Conservation (phyloP, 1,140 invertebrate genomes). For the Gryon sp. region DNA sequence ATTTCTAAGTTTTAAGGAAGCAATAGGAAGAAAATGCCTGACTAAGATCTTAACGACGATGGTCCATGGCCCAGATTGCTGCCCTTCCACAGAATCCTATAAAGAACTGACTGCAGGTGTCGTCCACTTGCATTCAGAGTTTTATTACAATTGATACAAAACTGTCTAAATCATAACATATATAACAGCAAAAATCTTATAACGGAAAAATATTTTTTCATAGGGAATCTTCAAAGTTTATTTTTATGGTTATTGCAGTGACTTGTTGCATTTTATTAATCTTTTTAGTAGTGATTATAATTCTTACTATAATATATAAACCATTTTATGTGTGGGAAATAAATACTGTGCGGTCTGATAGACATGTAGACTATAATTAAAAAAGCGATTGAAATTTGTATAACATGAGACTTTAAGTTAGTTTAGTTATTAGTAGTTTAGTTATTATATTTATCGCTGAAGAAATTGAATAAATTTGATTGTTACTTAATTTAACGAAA, state of each 20-base stretch:
- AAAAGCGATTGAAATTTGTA: background rate
- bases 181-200: too few relatives aligned
- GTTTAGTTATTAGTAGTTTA: slow-evolving; percentile 11
- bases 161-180: too few relatives aligned
- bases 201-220: too few relatives aligned
- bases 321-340: slow-evolving; percentile 69
- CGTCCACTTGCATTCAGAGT: slow-evolving; percentile 63
- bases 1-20: slow-evolving; percentile 67
- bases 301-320: slow-evolving; percentile 67
- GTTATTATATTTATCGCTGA: too few relatives aligned
- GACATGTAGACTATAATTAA: slow-evolving; percentile 6
- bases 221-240: too few relatives aligned
- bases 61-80: slow-evolving; percentile 77
- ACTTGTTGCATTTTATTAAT: slow-evolving; percentile 66
- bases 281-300: slow-evolving; percentile 60
- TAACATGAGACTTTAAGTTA: background rate
- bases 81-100: slow-evolving; percentile 73
- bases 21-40: slow-evolving; percentile 55
- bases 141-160: slow-evolving; percentile 26
- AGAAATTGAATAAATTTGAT: background rate
- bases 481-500: background rate
- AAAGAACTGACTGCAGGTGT: slow-evolving; percentile 65
- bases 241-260: slow-evolving; percentile 68
- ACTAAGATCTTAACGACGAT: slow-evolving; percentile 62
- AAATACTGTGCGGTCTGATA: slow-evolving; percentile 20